These are phyloP conservation scores for Drosophila pallidifrons DNA, from an alignment of 1,140 invertebrate genomes.

Conservation along the genomic window DNA sequence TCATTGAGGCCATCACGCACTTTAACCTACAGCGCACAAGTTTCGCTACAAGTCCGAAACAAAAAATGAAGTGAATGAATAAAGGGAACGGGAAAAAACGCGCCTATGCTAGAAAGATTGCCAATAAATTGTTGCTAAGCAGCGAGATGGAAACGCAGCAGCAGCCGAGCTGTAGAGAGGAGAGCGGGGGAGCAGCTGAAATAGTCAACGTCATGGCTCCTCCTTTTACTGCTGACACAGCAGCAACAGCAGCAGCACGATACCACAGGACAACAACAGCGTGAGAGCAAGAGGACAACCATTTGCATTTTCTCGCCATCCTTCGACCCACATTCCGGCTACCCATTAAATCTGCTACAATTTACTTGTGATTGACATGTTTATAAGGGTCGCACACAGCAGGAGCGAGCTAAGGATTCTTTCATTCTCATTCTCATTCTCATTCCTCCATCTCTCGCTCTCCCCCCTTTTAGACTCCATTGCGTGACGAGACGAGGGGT, in stretches of 20 bases:
- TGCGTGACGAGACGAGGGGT: not conserved
- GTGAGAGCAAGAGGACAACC: slow-evolving; percentile 3
- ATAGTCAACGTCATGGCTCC: slow-evolving; percentile 33
- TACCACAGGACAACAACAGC: not conserved
- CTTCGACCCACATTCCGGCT: slow-evolving; percentile 53
- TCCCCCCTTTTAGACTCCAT: not conserved
- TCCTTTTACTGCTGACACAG: slow-evolving; percentile 54
- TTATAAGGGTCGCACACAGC: slow-evolving; percentile 72
- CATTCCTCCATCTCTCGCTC: not conserved
- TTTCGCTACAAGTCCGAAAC: not conserved
- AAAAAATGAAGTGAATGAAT: not conserved
- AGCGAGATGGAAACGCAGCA: slow-evolving; percentile 62
- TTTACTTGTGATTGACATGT: slow-evolving; percentile 83
- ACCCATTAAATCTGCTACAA: slow-evolving; percentile 79
- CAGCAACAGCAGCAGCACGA: slow-evolving; percentile 15
- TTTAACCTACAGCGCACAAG: slow-evolving; percentile 46
- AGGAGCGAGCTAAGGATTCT: slow-evolving; percentile 15
- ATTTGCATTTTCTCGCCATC: slow-evolving; percentile 65
- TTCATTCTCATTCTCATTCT: slow-evolving; percentile 1
- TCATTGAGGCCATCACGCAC: slow-evolving; percentile 60
- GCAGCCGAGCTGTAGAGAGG: not conserved
- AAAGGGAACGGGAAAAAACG: slow-evolving; percentile 29
- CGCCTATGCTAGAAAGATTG: slow-evolving; percentile 61
- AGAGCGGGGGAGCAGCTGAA: not conserved
- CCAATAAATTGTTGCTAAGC: slow-evolving; percentile 75